These are phyloP conservation scores for Pseudolycoriella hygida DNA, from an alignment of 2,888 invertebrate genomes.

Conservation along the genomic window DNA sequence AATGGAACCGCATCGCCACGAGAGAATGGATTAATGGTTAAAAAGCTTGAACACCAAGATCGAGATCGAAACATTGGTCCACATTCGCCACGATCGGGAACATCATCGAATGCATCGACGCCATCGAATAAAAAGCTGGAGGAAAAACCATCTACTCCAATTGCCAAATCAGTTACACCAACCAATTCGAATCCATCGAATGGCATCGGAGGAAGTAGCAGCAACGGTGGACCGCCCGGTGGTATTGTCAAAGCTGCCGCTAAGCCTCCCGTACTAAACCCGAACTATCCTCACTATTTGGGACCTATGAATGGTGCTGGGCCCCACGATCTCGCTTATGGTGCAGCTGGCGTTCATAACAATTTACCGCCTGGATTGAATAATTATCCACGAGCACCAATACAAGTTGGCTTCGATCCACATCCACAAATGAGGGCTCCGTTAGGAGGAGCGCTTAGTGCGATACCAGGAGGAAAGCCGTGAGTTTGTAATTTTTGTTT, in stretches of 20 bases:
- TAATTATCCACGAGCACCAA: conserved; percentile 45
- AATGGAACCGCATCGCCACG: conserved; percentile 59
- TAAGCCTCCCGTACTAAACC: conserved; percentile 14
- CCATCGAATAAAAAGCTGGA: conserved; percentile 74
- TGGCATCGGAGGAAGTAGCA: conserved; percentile 30
- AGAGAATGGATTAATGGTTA: conserved; percentile 51
- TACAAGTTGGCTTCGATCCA: conserved; percentile 48
- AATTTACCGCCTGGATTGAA: conserved; percentile 43
- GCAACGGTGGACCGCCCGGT: conserved; percentile 15
- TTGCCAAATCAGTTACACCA: conserved; percentile 78
- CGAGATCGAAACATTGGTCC: conserved; percentile 20
- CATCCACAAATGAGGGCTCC: conserved; percentile 45
- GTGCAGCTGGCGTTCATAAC: conserved; percentile 38
- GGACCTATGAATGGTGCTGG: conserved; percentile 36
- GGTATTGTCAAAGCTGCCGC: conserved; percentile 13
- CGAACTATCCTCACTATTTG: conserved; percentile 42
- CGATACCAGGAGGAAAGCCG: conserved; percentile 68
- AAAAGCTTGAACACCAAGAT: conserved; percentile 17
- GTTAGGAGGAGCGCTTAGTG: conserved; percentile 7
- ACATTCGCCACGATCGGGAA: conserved; percentile 44
- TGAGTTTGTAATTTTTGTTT: conserved; percentile 34
- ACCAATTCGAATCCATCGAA: conserved; percentile 41
- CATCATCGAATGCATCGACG: conserved; percentile 80
- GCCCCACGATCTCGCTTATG: conserved; percentile 37
- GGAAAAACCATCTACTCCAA: conserved; percentile 80